Evolutionary conservation across 2,113 vertebrate species (phyloP), one percentile per base, ranked within the genome.

Genomic region (Damaliscus lunatus): DNA sequence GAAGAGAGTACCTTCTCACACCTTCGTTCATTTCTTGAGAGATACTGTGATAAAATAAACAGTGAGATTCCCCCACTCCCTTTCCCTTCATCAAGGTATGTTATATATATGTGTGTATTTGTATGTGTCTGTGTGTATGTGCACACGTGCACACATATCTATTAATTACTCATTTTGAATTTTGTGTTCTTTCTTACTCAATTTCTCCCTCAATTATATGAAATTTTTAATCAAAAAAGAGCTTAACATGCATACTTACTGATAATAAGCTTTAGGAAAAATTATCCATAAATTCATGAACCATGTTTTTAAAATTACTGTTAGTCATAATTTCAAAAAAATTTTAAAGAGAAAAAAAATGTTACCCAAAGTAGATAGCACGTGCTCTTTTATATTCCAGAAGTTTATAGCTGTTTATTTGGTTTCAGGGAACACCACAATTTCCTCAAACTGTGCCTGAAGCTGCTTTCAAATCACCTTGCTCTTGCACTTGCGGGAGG

Each of bases 1-100:
- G 99, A 99, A 97, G 99, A 99, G 98, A 99, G 99, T 95, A 99
- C 99, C 6, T 99, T 99, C 98, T 99, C 99, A 0, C 99, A 99
- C 95, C 98, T 99, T 33, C 99, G 99, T 91, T 99, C 99, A 96
- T 99, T 99, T 97, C 99, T 99, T 3, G 99, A 99, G 98, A 99
- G 99, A 98, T 99, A 99, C 98, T 99, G 99, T 97, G 99, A 99
- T 96, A 99, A 99, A 98, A 99, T 99, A 82, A 99, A 99, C 96
- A 99, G 99, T 85, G 99, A 99, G 91, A 98, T 99, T 2, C 99
- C 99, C 2, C 99, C 99, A 71, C 99, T 99, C 80, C 99, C 99
- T 83, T 99, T 99, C 98, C 98, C 99, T 97, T 99, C 99, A 17
- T 99, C 99, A 98, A 99, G 99, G 99, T 99, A 99, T 57, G 90